These are phyloP conservation scores for Zingel zingel DNA, from an alignment of 2,113 vertebrate species.

Conservation along the genomic window DNA sequence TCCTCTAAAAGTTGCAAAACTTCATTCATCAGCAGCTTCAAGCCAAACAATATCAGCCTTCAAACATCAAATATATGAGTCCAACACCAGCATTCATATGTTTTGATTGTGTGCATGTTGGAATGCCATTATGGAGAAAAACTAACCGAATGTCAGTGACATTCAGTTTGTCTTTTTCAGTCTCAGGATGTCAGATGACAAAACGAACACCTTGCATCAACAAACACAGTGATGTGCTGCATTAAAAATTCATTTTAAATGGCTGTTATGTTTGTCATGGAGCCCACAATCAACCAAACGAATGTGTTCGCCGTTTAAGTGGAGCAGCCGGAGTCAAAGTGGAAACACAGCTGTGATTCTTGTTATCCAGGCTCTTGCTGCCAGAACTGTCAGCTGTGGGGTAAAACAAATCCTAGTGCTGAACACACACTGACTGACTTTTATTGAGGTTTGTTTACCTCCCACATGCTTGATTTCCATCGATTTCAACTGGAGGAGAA, in stretches of 20 bases:
- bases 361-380: slow-evolving; percentile 41
- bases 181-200: slow-evolving; percentile 35
- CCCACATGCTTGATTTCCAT: slow-evolving; percentile 48
- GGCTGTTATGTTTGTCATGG: slow-evolving; percentile 36
- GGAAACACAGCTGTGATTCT: slow-evolving; percentile 73
- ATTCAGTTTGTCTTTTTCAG: slow-evolving; percentile 10
- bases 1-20: not conserved
- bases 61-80: not conserved
- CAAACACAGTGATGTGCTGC: slow-evolving; percentile 53
- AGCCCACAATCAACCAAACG: slow-evolving; percentile 26
- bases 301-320: slow-evolving; percentile 26
- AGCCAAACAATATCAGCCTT: slow-evolving; percentile 6
- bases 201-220: slow-evolving; percentile 58
- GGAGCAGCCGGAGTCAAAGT: slow-evolving; percentile 18
- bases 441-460: slow-evolving; percentile 61
- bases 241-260: slow-evolving; percentile 52
- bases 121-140: slow-evolving; percentile 37
- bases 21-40: not conserved
- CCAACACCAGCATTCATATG: slow-evolving; percentile 1
- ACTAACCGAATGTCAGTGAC: slow-evolving; percentile 23
- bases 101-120: slow-evolving; percentile 19
- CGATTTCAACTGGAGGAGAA: slow-evolving; percentile 42
- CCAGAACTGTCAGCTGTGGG: slow-evolving; percentile 59
- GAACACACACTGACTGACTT: slow-evolving; percentile 43
- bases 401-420: slow-evolving; percentile 57